Conservation (phyloP, 1,140 invertebrate species). For the Archegozetes longisetosus region DNA sequence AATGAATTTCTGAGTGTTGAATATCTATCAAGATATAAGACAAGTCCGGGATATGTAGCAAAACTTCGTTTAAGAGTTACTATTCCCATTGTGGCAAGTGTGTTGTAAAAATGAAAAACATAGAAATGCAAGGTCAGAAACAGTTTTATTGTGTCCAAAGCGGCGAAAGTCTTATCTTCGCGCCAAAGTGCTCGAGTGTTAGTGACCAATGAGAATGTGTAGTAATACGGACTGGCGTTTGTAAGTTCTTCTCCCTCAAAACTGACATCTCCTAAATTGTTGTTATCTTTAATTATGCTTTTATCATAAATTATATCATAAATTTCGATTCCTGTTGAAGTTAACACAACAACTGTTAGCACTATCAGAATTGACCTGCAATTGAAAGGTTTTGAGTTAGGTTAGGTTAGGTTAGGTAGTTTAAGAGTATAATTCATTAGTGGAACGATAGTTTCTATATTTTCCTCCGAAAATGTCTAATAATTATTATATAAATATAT, state of each 20-base stretch:
- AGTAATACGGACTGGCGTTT: constrained; percentile 1
- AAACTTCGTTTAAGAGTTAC: constrained; percentile 9
- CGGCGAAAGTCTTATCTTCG: not conserved
- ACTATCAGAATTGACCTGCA: not conserved
- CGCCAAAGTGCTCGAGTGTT: constrained; percentile 1
- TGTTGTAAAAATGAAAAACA: constrained; percentile 8
- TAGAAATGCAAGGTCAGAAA: constrained; percentile 2
- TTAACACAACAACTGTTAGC: not conserved
- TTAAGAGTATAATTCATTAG: no score
- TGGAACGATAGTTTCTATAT: no score
- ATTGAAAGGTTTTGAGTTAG: no score
- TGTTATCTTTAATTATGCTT: constrained; percentile 2
- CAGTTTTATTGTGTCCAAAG: constrained; percentile 9
- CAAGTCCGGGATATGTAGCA: constrained; percentile 1
- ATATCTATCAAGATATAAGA: constrained; percentile 3
- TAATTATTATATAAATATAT: no score
- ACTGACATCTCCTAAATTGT: not conserved
- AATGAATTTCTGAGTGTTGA: constrained; percentile 2
- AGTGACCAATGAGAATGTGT: constrained; percentile 8
- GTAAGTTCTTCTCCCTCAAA: constrained; percentile 1
- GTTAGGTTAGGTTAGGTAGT: no score
- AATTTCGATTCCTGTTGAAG: constrained; percentile 3
- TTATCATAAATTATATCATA: constrained; percentile 1
- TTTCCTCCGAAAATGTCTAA: no score
- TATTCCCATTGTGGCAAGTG: not conserved